Conservation (phyloP, 2,797 vertebrate genomes). For the Micromesistius poutassou region DNA sequence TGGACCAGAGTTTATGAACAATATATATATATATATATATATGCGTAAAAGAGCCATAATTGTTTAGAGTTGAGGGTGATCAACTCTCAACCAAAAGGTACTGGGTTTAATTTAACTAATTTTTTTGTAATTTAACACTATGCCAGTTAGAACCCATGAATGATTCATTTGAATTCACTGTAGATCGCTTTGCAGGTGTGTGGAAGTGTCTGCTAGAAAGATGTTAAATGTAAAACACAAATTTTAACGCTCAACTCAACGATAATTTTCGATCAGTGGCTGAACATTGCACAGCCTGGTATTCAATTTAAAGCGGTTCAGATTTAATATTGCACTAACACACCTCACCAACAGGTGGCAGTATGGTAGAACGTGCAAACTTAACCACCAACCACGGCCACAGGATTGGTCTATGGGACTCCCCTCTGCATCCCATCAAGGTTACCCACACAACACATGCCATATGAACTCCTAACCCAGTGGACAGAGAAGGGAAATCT, state of each 20-base stretch:
- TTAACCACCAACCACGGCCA: not conserved
- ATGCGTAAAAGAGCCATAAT: not conserved
- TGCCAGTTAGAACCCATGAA: no score
- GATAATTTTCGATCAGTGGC: not conserved
- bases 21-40: no score
- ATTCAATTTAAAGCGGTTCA: not conserved
- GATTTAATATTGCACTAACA: not conserved
- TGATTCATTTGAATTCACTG: not conserved
- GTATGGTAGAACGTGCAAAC: not conserved
- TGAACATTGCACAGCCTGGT: not conserved
- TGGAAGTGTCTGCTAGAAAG: not conserved
- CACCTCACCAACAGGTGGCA: not conserved
- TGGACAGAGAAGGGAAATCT: no score
- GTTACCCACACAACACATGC: no score
- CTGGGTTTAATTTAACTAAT: not conserved
- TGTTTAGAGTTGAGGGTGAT: not conserved
- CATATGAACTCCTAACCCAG: no score
- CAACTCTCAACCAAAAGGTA: not conserved
- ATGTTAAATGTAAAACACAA: not conserved
- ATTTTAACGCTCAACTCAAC: not conserved
- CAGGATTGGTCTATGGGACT: not conserved
- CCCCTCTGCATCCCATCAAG: no score
- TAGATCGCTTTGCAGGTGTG: not conserved
- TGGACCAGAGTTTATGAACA: constrained; percentile 44
- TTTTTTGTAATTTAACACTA: not conserved